Conservation (phyloP, 2,888 invertebrate genomes). For the Oegoconia quadripuncta region DNA sequence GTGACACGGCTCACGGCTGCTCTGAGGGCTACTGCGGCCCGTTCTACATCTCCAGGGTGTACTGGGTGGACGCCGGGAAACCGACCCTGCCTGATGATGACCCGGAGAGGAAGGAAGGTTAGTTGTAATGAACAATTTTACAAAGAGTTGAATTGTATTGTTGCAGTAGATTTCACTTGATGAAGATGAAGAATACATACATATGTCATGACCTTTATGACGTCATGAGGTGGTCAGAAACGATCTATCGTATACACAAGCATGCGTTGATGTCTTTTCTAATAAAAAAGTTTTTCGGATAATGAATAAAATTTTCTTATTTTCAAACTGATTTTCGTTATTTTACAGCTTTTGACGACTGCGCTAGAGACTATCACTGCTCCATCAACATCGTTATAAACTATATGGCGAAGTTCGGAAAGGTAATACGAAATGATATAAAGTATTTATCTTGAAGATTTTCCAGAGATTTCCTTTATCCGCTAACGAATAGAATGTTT, state of each 20-base stretch:
- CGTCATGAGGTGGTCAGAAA: too few species aligned
- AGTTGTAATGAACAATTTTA: not conserved
- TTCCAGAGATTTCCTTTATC: too few species aligned
- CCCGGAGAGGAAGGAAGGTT: slow-evolving; percentile 67
- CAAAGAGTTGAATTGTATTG: too few species aligned
- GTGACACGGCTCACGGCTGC: slow-evolving; percentile 75
- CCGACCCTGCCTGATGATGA: slow-evolving; percentile 79
- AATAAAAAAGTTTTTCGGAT: slow-evolving; percentile 50
- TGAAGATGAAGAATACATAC: too few species aligned
- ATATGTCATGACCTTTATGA: too few species aligned
- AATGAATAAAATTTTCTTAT: not conserved
- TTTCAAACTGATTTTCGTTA: not conserved
- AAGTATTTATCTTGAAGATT: too few species aligned
- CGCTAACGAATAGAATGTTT: too few species aligned
- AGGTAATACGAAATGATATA: slow-evolving; percentile 47
- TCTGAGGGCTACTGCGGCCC: slow-evolving; percentile 81
- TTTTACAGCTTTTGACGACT: slow-evolving; percentile 81
- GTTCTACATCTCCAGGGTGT: slow-evolving; percentile 80
- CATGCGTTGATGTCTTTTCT: not conserved
- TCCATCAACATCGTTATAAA: slow-evolving; percentile 77
- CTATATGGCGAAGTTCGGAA: slow-evolving; percentile 80
- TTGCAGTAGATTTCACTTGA: too few species aligned
- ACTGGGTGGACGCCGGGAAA: slow-evolving; percentile 83
- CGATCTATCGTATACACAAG: not conserved
- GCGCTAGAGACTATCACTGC: slow-evolving; percentile 79